Evolutionary conservation across 1,140 invertebrate genomes (phyloP).

Genomic region (Drosophila nebulosa): DNA sequence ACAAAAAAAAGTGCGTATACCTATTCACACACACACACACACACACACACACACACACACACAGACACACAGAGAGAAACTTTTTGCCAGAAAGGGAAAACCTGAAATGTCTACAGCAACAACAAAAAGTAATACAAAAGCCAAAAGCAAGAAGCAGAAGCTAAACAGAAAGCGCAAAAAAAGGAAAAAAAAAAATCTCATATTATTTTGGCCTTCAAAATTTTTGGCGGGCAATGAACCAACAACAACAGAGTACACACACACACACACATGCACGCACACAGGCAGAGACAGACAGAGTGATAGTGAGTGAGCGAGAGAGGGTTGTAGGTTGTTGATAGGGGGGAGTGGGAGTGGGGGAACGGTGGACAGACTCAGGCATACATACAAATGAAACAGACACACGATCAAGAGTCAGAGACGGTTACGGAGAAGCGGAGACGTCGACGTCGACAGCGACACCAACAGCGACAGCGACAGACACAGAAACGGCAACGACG

Average conservation of each 20-base stretch:
- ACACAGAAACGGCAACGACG: not conserved
- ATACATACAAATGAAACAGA: constrained; percentile 39
- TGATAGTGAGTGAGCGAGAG: constrained; percentile 6
- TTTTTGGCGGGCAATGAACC: constrained; percentile 80
- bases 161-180: constrained; percentile 48
- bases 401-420: constrained; percentile 30
- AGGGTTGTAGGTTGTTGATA: not conserved
- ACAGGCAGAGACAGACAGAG: constrained; percentile 18
- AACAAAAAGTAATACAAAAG: constrained; percentile 46
- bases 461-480: not conserved
- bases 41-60: constrained; percentile 36
- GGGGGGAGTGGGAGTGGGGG: not conserved
- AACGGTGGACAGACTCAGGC: not conserved
- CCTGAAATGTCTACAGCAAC: constrained; percentile 63
- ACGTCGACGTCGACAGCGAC: not conserved
- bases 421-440: not conserved
- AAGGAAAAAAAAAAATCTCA: constrained; percentile 65
- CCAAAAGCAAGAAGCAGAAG: constrained; percentile 37
- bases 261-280: constrained; percentile 5
- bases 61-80: constrained; percentile 39
- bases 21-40: constrained; percentile 26
- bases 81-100: constrained; percentile 71
- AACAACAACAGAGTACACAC: constrained; percentile 71
- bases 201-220: constrained; percentile 80
- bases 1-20: constrained; percentile 39